Evolutionary conservation across 1,140 invertebrate species (phyloP).

Genomic region (Drosophila kurseongensis): DNA sequence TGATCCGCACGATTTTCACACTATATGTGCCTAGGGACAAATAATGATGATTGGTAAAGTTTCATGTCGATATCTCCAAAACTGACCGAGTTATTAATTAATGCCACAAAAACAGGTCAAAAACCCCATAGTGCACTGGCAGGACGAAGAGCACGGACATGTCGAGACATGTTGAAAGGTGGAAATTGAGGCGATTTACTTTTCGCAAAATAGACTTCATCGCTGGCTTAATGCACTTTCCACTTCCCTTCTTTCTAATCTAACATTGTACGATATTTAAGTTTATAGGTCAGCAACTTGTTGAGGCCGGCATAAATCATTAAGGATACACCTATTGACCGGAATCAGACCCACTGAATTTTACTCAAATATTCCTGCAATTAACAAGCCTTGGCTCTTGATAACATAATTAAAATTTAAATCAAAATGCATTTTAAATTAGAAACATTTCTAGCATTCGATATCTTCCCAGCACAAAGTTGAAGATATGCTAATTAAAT

Average conservation of each 20-base stretch:
- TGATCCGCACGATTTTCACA: too few species aligned
- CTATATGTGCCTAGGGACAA: too few species aligned
- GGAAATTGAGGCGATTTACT: slow-evolving; percentile 79
- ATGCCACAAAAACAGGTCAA: too few species aligned
- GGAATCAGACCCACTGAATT: background rate
- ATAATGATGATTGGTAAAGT: too few species aligned
- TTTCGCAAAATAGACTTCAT: slow-evolving; percentile 55
- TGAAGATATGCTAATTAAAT: slow-evolving; percentile 30
- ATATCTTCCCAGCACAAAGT: background rate
- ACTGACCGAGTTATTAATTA: too few species aligned
- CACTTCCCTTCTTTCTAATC: background rate
- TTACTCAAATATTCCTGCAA: too few species aligned
- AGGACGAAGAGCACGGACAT: slow-evolving; percentile 35
- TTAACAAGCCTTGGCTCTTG: too few species aligned
- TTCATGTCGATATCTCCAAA: too few species aligned
- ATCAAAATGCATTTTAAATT: background rate
- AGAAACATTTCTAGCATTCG: background rate
- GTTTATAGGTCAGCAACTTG: slow-evolving; percentile 2
- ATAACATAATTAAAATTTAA: background rate
- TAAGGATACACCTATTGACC: background rate
- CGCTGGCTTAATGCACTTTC: slow-evolving; percentile 44
- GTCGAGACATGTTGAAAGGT: slow-evolving; percentile 78
- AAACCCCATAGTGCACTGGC: too few species aligned
- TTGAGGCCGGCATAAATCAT: background rate
- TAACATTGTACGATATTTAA: background rate